A percentile compares a stretch with the other conserved stretches of the same genome.
These are phyloP conservation scores for Coreius guichenoti DNA, from an alignment of 2,797 vertebrate species.

Conservation along the genomic window DNA sequence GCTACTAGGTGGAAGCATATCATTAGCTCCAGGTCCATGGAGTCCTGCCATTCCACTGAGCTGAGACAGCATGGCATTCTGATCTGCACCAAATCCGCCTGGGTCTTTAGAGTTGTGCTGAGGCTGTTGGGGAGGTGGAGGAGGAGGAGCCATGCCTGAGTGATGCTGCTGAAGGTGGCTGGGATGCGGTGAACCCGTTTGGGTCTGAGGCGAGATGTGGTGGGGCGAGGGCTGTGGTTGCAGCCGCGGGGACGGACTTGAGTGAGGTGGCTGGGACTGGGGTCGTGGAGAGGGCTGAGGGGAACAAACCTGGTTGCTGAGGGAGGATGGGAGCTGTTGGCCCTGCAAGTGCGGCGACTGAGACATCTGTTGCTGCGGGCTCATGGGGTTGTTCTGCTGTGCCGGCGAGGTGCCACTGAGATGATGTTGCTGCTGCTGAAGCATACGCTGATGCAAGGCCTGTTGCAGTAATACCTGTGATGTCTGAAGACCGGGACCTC, in stretches of 20 bases:
- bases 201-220: conserved; percentile 95
- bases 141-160: conserved; percentile 83
- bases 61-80: conserved; percentile 94
- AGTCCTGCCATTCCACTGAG: conserved; percentile 92
- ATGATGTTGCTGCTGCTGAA: conserved; percentile 95
- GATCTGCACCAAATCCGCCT: conserved; percentile 90
- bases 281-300: conserved; percentile 95
- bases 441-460: conserved; percentile 88
- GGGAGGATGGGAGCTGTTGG: conserved; percentile 84
- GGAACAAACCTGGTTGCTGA: conserved; percentile 96
- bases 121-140: conserved; percentile 69
- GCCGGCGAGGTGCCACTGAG: conserved; percentile 85
- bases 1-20: conserved; percentile 83
- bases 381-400: conserved; percentile 94
- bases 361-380: conserved; percentile 84
- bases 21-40: conserved; percentile 87
- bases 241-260: conserved; percentile 95
- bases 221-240: conserved; percentile 93
- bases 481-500: conserved; percentile 77
- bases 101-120: conserved; percentile 94
- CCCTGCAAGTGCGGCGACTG: conserved; percentile 93
- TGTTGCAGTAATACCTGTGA: conserved; percentile 83
- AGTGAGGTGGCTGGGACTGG: conserved; percentile 96
- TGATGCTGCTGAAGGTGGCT: conserved; percentile 83
- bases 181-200: conserved; percentile 94